Evolutionary conservation across 2,113 vertebrate species (phyloP).

Genomic region (Panthera leo): DNA sequence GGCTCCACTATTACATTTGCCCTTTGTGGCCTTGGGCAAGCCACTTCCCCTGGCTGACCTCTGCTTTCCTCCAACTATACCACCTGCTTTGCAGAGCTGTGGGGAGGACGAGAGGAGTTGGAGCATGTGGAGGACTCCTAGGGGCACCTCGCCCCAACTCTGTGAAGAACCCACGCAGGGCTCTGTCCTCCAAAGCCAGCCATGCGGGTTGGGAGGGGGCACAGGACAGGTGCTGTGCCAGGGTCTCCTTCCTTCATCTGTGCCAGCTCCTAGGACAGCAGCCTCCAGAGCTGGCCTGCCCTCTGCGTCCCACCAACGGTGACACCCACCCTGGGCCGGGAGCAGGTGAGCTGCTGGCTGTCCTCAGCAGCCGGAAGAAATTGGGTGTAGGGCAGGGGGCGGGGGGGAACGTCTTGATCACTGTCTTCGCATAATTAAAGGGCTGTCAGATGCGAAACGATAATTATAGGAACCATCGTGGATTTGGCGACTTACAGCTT

Average conservation of each 20-base stretch:
- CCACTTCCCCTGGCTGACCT: neutral
- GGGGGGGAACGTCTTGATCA: conserved; percentile 42
- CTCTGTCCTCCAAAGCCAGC: neutral
- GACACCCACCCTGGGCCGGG: neutral
- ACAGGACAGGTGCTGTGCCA: accelerated
- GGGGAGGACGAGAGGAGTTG: neutral
- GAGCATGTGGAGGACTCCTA: neutral
- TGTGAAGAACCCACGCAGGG: neutral
- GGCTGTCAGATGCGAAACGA: conserved; percentile 59
- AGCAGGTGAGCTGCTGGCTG: neutral
- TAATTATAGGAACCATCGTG: conserved; percentile 71
- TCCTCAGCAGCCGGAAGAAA: conserved; percentile 35
- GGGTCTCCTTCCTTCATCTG: neutral
- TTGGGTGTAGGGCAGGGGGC: neutral
- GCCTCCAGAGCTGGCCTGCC: neutral
- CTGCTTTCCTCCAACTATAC: neutral
- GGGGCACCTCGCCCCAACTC: neutral
- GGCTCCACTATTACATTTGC: neutral
- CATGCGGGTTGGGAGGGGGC: neutral
- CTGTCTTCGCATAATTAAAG: conserved; percentile 76
- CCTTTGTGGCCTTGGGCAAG: neutral
- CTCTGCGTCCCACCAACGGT: neutral
- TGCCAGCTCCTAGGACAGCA: neutral
- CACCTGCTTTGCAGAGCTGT: neutral
- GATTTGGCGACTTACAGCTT: conserved; percentile 61